Base-by-base conservation (phyloP, 2,113 vertebrate species). In the Tricholaema leucomelas region DNA sequence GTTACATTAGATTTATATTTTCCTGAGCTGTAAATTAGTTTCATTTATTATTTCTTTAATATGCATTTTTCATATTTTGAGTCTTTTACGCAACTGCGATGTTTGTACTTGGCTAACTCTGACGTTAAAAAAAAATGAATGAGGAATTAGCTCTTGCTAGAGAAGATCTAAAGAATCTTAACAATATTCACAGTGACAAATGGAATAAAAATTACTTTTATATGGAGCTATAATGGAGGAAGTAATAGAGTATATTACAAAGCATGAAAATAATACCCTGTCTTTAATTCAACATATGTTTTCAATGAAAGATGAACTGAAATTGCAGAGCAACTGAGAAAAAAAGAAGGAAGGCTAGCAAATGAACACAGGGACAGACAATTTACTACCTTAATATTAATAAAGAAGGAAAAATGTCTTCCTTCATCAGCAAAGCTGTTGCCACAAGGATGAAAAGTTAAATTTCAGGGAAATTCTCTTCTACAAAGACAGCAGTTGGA, bases 141-240 rank as follows among this genome's bases (percentile, higher is more conserved):
- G 50, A 73, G 75, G 64, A 92, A 92, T 84, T 64, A 85, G 42
- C 18, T 81, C 61, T 56, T 80, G 21, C 42, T 88, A 46, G 56
- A 83, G 91, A 94, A 94, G 67, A 87, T 44, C 25, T 71, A 66
- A 93, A 92, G 58, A 67, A 93, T 90, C 85, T 80, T 42, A 71
- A 87, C 82, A 74, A 35, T 83, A 85, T 81, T 67, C n/a, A 20
- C 52, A 81, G 64, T 59, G 85, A 92, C 38, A 92, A 60, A 59
- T 76, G 77, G 76, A 88, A 88, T 70, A 95, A 87, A 70, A 91
- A 94, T 89, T 81, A 77, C 42, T 84, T 96, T 78, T 84, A 65
- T 58, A 83, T 30, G 63, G 46, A 9, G 6, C 86, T 90, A 19
- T 60, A 93, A 71, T 72, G 40, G 72, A 89, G 83, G 61, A 79